Conservation (phyloP, 2,797 vertebrate genomes). For the Sparidentex hasta region DNA sequence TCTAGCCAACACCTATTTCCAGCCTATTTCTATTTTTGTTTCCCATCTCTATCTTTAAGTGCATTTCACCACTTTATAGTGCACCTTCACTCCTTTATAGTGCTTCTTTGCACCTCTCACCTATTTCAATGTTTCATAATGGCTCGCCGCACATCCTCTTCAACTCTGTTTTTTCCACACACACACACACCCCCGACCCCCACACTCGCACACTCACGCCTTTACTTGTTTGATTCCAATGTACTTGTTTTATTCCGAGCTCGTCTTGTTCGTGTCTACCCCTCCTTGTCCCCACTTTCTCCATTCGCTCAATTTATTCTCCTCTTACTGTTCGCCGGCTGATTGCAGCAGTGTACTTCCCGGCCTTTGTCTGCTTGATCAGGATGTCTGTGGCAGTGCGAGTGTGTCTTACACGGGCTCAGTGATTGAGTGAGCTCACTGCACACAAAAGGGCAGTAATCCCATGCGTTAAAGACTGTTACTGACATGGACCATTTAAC, state of each 20-base stretch:
- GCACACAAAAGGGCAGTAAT: conserved; percentile 82
- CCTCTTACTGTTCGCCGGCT: conserved; percentile 46
- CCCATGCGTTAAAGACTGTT: conserved; percentile 79
- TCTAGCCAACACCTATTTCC: conserved; percentile 11
- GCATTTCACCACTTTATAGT: conserved; percentile 39
- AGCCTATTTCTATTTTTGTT: conserved; percentile 34
- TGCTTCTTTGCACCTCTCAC: conserved; percentile 44
- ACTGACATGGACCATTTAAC: conserved; percentile 83
- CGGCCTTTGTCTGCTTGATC: conserved; percentile 71
- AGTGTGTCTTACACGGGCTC: conserved; percentile 73
- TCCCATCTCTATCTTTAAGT: conserved; percentile 39
- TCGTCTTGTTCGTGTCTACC: neutral
- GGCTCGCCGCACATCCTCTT: conserved; percentile 27
- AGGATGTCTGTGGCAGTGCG: conserved; percentile 58
- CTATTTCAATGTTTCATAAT: conserved; percentile 49
- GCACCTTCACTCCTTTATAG: conserved; percentile 33
- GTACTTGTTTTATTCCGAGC: conserved; percentile 26
- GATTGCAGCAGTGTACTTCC: conserved; percentile 67
- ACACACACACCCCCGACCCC: too few relatives aligned
- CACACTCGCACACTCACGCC: neutral
- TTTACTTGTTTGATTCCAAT: conserved; percentile 28
- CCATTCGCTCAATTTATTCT: conserved; percentile 42
- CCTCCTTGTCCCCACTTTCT: conserved; percentile 1
- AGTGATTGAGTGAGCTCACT: conserved; percentile 75
- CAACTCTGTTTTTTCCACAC: conserved; percentile 25